Conservation (phyloP, 1,140 invertebrate genomes). For the Nasonia longicornis region DNA sequence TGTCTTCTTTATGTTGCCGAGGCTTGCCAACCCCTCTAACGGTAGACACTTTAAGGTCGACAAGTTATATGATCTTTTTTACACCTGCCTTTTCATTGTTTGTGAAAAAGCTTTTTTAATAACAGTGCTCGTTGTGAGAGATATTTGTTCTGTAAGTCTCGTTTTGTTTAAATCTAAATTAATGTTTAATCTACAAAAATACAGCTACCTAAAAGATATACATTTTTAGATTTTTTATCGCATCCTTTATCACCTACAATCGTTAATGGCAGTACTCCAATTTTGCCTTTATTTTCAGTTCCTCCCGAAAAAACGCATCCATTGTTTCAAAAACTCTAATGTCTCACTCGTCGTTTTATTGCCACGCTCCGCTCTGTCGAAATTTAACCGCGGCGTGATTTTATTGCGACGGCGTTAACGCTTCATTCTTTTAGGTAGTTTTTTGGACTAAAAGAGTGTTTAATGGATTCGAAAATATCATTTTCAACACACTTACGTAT, state of each 20-base stretch:
- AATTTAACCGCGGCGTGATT: constrained; percentile 32
- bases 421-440: not conserved
- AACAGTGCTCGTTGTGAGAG: not conserved
- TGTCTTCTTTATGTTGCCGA: constrained; percentile 25
- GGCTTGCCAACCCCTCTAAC: not conserved
- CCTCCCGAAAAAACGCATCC: constrained; percentile 4
- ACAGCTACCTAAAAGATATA: no score
- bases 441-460: no score
- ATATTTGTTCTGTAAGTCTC: constrained; percentile 13
- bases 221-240: no score
- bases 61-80: constrained; percentile 1
- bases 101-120: not conserved
- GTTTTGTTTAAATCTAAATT: not conserved
- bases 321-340: constrained; percentile 34
- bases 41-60: not conserved
- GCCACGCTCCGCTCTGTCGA: not conserved
- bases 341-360: not conserved
- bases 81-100: not conserved
- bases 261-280: no score
- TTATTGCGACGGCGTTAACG: not conserved
- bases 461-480: no score
- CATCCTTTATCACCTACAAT: no score
- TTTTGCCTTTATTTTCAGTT: no score
- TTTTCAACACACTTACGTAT: not conserved
- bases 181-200: no score